Conservation (phyloP, 2,797 vertebrate species). For the Myiotriccus ornatus region DNA sequence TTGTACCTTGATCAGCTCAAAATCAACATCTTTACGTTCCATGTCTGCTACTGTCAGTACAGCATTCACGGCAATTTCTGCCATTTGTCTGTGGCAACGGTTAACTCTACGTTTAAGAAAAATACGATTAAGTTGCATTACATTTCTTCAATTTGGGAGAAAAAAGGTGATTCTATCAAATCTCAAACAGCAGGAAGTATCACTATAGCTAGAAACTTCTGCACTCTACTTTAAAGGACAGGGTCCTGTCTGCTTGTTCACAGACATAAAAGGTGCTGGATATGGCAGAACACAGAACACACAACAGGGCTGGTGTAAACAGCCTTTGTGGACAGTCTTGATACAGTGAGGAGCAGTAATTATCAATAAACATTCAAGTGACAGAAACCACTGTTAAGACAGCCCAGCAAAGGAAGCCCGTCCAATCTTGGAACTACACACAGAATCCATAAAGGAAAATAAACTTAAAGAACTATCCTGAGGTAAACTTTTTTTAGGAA, state of each 20-base stretch:
- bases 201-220: not conserved
- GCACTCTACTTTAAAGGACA: rapidly evolving
- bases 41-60: conserved; percentile 94
- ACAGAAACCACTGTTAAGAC: not conserved
- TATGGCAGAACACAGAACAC: not conserved
- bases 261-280: not conserved
- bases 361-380: not conserved
- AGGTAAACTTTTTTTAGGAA: rapidly evolving
- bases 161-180: not conserved
- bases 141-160: not conserved
- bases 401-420: not conserved
- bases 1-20: conserved; percentile 98
- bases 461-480: not conserved
- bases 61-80: conserved; percentile 96
- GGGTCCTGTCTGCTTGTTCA: not conserved
- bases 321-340: not conserved
- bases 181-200: not conserved
- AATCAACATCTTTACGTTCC: conserved; percentile 96
- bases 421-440: not conserved
- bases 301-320: rapidly evolving
- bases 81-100: conserved; percentile 98
- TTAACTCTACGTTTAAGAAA: conserved; percentile 83
- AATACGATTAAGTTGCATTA: not conserved
- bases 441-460: not conserved
- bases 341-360: not conserved